Percentiles rank a stretch among this genome's conserved stretches.
phyloP scores from a whole-genome alignment of 2,113 vertebrate species.

The Bufo gargarizans region DNA sequence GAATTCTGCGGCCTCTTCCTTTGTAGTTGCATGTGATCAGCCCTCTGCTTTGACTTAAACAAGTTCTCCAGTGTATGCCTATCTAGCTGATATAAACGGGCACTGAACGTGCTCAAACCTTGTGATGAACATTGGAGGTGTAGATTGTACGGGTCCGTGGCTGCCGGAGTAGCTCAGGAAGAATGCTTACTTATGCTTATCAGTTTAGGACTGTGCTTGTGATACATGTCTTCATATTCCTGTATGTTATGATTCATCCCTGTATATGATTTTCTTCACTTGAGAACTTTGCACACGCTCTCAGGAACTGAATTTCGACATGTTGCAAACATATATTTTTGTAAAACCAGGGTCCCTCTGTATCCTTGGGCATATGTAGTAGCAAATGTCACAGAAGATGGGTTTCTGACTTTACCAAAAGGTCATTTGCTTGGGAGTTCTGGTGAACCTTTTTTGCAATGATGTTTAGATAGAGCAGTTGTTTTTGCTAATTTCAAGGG shows the following conservation, averaged over 20 bases:
- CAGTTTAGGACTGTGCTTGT: not conserved
- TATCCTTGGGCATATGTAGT: not conserved
- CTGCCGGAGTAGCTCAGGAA: not conserved
- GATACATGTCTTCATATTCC: not conserved
- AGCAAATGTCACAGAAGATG: not conserved
- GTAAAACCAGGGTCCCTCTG: not conserved
- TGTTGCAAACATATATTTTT: not conserved
- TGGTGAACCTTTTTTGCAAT: too few species aligned
- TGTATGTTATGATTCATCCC: not conserved
- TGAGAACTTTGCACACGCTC: too few species aligned
- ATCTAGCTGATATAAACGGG: not conserved
- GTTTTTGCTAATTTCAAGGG: too few species aligned
- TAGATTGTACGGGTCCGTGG: not conserved
- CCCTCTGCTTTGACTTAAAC: not conserved
- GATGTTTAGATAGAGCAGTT: too few species aligned
- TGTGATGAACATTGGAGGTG: not conserved
- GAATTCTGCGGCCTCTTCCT: conserved; percentile 8
- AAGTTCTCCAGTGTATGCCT: not conserved
- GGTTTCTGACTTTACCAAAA: too few species aligned
- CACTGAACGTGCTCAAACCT: not conserved
- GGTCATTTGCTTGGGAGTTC: too few species aligned
- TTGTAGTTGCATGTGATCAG: not conserved
- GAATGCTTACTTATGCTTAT: not conserved
- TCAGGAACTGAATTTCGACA: not conserved
- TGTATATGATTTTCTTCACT: not conserved